phyloP scores from a whole-genome alignment of 2,113 vertebrate species.

The Dolichallabes microphthalmus region DNA sequence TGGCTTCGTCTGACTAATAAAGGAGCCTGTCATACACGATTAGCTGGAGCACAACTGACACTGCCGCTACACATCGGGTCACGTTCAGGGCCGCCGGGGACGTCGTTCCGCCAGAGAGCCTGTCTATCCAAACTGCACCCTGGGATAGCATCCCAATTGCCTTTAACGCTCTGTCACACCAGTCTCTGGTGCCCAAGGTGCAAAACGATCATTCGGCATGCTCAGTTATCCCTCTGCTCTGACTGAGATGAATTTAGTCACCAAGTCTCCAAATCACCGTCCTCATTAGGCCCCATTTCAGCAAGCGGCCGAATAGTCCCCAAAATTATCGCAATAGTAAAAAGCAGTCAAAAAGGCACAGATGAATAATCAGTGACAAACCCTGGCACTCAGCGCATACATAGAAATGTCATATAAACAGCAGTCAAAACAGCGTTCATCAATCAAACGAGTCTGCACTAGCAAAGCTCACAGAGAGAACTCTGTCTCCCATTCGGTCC shows the following conservation, averaged over 20 bases:
- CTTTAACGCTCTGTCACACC: neutral
- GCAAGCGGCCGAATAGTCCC: neutral
- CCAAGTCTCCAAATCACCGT: neutral
- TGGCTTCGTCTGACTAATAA: slow-evolving; percentile 71
- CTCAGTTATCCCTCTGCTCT: neutral
- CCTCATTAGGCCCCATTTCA: neutral
- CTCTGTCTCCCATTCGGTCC: neutral
- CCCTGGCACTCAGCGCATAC: neutral
- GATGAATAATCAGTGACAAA: neutral
- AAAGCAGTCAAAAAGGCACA: neutral
- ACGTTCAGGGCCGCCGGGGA: slow-evolving; percentile 23
- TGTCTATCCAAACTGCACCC: slow-evolving; percentile 18
- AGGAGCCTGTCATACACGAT: slow-evolving; percentile 68
- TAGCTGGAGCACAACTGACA: slow-evolving; percentile 57
- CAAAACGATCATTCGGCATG: slow-evolving; percentile 27
- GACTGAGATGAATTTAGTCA: slow-evolving; percentile 15
- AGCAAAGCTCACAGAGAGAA: neutral
- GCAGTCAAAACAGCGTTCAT: neutral
- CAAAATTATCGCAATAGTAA: neutral
- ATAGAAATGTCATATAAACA: neutral
- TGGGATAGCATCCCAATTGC: slow-evolving; percentile 24
- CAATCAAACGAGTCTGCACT: neutral
- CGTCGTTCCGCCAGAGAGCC: slow-evolving; percentile 1
- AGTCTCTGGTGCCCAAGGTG: neutral
- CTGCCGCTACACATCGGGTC: slow-evolving; percentile 46